Percentiles rank a stretch among this genome's conserved stretches.
Conservation (phyloP, 2,113 vertebrate species). For the Aldabrachelys gigantea region DNA sequence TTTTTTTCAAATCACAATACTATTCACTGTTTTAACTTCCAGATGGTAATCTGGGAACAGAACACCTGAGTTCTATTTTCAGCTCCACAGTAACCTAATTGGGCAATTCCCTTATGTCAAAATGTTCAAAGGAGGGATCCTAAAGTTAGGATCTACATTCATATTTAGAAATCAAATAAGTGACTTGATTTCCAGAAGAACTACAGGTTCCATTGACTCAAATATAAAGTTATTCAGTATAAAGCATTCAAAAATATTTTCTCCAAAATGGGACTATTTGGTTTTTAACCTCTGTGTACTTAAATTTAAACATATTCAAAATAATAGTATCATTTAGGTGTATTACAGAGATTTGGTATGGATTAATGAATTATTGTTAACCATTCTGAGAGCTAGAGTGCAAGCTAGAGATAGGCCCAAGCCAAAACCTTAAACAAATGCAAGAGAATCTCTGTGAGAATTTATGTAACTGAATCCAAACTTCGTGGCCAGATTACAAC, state of each 20-base stretch:
- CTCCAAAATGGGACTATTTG: neutral
- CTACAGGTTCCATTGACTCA: neutral
- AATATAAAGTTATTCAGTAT: neutral
- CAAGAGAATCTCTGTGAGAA: neutral
- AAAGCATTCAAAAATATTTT: neutral
- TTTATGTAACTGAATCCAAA: neutral
- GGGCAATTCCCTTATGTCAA: neutral
- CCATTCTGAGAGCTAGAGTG: neutral
- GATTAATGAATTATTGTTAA: neutral
- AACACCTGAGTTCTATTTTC: neutral
- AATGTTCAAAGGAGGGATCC: neutral
- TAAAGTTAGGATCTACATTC: neutral
- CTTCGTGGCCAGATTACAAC: neutral
- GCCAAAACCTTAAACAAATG: neutral
- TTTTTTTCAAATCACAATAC: neutral
- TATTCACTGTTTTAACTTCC: neutral
- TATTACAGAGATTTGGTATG: neutral
- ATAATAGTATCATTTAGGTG: neutral
- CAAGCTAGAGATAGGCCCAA: neutral
- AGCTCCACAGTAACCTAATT: neutral
- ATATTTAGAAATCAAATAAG: neutral
- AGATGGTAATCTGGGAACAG: neutral
- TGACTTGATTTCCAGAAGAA: neutral
- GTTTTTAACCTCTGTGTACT: fast-evolving
- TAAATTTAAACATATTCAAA: neutral